Percentiles rank a stretch among this genome's conserved stretches.
These are phyloP conservation scores for Drosophila nr. medialis DNA, from an alignment of 2,888 invertebrate species.

Conservation along the genomic window DNA sequence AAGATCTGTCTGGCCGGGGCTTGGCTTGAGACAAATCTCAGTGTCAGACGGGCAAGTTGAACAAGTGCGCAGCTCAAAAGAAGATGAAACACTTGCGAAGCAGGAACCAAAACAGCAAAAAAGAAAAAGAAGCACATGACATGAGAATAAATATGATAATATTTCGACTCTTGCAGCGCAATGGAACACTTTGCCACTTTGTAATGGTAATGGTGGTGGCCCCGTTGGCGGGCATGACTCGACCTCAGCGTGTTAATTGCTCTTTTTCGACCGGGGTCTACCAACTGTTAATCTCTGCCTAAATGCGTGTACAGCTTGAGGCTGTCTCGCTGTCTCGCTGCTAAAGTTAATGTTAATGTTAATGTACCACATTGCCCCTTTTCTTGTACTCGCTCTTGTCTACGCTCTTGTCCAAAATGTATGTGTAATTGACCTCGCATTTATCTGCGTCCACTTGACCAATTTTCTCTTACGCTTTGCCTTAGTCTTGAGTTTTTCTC, in stretches of 20 bases:
- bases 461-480: conserved; percentile 35
- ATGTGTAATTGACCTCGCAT: conserved; percentile 62
- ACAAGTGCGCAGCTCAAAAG: conserved; percentile 43
- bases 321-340: conserved; percentile 30
- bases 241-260: conserved; percentile 70
- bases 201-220: conserved; percentile 47
- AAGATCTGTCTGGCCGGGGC: conserved; percentile 15
- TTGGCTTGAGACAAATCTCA: conserved; percentile 34
- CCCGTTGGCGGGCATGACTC: conserved; percentile 63
- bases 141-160: conserved; percentile 56
- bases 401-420: conserved; percentile 58
- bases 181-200: conserved; percentile 36
- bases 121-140: conserved; percentile 23
- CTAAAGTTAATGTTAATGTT: conserved; percentile 42
- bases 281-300: conserved; percentile 61
- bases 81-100: conserved; percentile 43
- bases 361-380: conserved; percentile 32
- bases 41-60: conserved; percentile 34
- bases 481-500: conserved; percentile 20
- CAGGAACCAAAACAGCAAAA: conserved; percentile 52
- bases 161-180: conserved; percentile 27
- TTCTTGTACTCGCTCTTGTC: conserved; percentile 39
- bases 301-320: conserved; percentile 54
- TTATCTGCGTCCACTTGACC: conserved; percentile 44
- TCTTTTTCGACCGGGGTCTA: conserved; percentile 46